Base-by-base conservation (phyloP, 2,888 invertebrate genomes). In the Ornithoptera priamus region DNA sequence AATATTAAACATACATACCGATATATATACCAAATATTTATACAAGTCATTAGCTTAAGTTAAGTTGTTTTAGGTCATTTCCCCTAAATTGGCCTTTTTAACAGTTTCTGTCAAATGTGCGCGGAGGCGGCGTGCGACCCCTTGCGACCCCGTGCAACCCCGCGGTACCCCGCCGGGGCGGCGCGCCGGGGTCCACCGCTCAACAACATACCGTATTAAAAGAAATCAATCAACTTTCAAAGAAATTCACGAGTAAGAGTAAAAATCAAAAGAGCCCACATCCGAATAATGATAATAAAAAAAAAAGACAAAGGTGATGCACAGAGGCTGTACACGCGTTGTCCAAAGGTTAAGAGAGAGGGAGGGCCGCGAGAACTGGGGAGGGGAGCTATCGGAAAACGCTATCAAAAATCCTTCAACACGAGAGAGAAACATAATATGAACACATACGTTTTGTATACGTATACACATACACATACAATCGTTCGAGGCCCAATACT, bases 1-100 rank as follows among this genome's bases (percentile, higher is more conserved):
- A 92, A 92, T 87, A 92, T 92, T 92, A 92, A 91, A 85, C 90
- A 92, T 92, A 92, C 90, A 92, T 92, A 92, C 89, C 87, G 86
- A 90, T 90, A 92, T 90, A 91, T 91, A 92, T 91, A 91, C 86
- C 88, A 89, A 89, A 91, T 92, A 92, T 92, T 91, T 91, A 92
- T 92, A 92, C 91, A 92, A 92, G 90, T 90, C 84, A 87, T 89
- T 91, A 91, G 91, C 92, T 92, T 92, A 92, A 92, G 92, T 91
- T 92, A 91, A 92, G 90, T 91, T 88, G 80, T 87, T 91, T 89
- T 90, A 92, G 90, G 90, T 90, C 80, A 87, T 84, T 89, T 85
- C 87, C 88, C 91, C 90, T 90, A 90, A 89, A 85, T 90, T 87
- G 90, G 91, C 90, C 88, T 87, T 88, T 89, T 87, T 86, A 85